phyloP scores from a whole-genome alignment of 2,797 vertebrate genomes.

The Coluber constrictor region DNA sequence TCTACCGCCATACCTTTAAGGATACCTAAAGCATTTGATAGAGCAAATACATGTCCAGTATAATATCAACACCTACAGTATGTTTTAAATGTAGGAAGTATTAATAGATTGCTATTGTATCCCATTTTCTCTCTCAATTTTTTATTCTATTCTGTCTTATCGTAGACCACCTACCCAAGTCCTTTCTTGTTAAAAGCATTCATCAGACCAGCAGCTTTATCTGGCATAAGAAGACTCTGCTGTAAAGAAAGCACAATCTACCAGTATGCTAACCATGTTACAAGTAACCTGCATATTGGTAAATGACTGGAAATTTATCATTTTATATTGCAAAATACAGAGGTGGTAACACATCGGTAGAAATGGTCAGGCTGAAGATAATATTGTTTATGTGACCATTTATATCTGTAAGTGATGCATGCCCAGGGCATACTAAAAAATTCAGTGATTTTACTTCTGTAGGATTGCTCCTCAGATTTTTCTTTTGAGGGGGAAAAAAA shows the following conservation, averaged over 20 bases:
- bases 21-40: background rate
- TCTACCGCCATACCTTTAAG: background rate
- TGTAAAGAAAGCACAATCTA: background rate
- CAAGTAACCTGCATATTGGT: background rate
- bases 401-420: background rate
- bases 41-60: background rate
- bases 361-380: slow-evolving; percentile 3
- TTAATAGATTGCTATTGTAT: background rate
- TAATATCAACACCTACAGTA: background rate
- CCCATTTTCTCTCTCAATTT: background rate
- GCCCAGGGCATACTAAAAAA: background rate
- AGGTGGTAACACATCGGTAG: background rate
- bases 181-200: background rate
- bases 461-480: background rate
- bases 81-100: background rate
- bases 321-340: background rate
- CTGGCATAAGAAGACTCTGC: background rate
- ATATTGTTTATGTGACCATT: slow-evolving; percentile 11
- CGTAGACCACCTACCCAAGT: background rate
- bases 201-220: background rate
- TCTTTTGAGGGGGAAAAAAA: slow-evolving; percentile 7
- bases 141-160: background rate
- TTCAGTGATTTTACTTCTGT: background rate
- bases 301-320: background rate
- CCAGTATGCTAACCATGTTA: background rate